Base-by-base conservation (phyloP, 2,888 invertebrate species). In the Aethes cnicana region DNA sequence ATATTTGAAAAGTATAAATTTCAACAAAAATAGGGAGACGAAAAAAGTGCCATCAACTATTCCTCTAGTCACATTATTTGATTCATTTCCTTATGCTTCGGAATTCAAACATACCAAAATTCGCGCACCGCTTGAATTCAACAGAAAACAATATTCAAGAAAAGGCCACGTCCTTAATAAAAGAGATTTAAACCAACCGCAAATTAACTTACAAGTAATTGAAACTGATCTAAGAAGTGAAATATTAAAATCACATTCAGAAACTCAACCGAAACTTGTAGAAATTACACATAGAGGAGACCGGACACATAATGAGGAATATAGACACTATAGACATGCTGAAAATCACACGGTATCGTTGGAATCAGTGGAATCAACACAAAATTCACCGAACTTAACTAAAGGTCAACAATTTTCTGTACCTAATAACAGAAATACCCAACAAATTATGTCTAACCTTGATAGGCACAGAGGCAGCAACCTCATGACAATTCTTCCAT, bases 141-240 rank as follows among this genome's bases (percentile, higher is more conserved):
- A 72, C 62, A 71, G 76, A 47, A 74, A 63, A 62, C 75, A 68
- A 58, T 58, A 77, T 23, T 64, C 70, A 4, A 70, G 76, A 55
- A 77, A 65, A 55, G 66, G 63, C 11, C 62, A 66, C 26, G 66
- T 69, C 48, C 56, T 68, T 16, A 59, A 56, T 14, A 83, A 80
- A 69, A 62, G 74, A 36, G 59, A 68, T 36, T 42, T 57, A 3
- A 57, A 60, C 33, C 8, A 60, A 35, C 75, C 74, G 16, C 66
- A 82, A 65, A 80, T 79, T 39, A 88, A 87, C 63, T 72, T 89
- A 0, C 64, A 86, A 70, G 79, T 85, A 58, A 41, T 84, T 44
- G 70, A 81, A 61, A 68, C 80, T 17, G 75, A 79, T 55, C 37
- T 77, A 25, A 71, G 84, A 66, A 70, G 58, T 58, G 66, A 67